These are phyloP conservation scores for Antedon mediterranea DNA, from an alignment of 53 echinoderm and acorn worm species.

Conservation along the genomic window DNA sequence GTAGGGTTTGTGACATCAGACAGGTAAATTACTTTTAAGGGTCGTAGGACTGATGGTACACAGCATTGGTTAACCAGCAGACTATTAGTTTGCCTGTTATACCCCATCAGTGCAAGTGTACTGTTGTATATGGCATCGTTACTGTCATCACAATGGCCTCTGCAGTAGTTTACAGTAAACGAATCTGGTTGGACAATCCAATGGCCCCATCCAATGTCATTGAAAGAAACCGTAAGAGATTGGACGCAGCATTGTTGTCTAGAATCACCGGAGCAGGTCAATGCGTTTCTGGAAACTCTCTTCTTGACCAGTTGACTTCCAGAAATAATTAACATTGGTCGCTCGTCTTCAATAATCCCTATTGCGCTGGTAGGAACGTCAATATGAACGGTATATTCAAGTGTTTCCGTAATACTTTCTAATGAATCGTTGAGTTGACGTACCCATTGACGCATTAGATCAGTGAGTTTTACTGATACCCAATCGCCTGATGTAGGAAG, in stretches of 20 bases:
- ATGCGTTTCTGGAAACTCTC: background rate
- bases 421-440: background rate
- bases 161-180: background rate
- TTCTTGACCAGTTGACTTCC: background rate
- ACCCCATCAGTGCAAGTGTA: background rate
- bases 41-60: background rate
- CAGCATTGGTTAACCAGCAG: background rate
- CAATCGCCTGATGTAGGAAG: background rate
- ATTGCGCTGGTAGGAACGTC: background rate
- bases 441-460: background rate
- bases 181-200: background rate
- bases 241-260: background rate
- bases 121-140: background rate
- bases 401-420: background rate
- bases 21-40: background rate
- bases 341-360: background rate
- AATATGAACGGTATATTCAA: background rate
- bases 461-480: background rate
- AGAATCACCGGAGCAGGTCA: background rate
- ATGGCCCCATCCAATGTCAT: background rate
- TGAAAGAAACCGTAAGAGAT: background rate
- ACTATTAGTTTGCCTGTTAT: background rate
- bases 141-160: background rate
- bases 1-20: background rate
- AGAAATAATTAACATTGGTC: background rate